Evolutionary conservation across 2,797 vertebrate species (phyloP), one percentile per base, ranked within the genome.

Genomic region (Argya squamiceps): DNA sequence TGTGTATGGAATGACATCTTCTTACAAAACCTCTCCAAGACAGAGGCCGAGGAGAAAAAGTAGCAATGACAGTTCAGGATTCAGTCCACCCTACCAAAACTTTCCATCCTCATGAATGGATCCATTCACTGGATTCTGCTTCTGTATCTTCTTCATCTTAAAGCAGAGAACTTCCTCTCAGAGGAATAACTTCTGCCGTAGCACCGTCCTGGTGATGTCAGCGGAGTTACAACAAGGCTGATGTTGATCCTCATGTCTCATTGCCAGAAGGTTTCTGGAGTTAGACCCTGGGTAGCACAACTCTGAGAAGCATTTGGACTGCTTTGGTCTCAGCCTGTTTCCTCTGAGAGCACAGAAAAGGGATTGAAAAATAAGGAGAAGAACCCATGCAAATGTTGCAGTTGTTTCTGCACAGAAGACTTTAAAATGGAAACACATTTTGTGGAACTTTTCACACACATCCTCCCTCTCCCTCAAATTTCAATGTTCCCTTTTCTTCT

Each of bases 371-470:
- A 68, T 23, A 55, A 79, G 29, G 19, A 32, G 20, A 79, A 68
- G 24, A 67, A 34, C 32, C 41, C 82, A 52, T 67, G 65, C 73
- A 90, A 94, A 70, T 30, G 8, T 73, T 84, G 63, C 50, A 56
- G 77, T 88, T 77, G 49, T 93, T 94, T 90, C 55, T 89, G 32
- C 12, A 2, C 36, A 86, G 69, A 67, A 70, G 47, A 71, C 20
- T 95, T 86, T 91, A 86, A 95, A 95, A 93, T 88, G 83, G 79
- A 96, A 92, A 81, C 82, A 90, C 22, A 86, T 94, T 95, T 96
- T 81, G 67, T 62, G 70, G 75, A 83, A 9, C 89, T 92, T 95
- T 84, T 96, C 94, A 86, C 79, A 81, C 59, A 92, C 49, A 90
- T 88, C 47, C 74, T 93, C 69, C 79, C 49, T 24, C 62, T 91